Conservation (phyloP, 2,797 vertebrate genomes). For the Acrossocheilus wenchowensis region DNA sequence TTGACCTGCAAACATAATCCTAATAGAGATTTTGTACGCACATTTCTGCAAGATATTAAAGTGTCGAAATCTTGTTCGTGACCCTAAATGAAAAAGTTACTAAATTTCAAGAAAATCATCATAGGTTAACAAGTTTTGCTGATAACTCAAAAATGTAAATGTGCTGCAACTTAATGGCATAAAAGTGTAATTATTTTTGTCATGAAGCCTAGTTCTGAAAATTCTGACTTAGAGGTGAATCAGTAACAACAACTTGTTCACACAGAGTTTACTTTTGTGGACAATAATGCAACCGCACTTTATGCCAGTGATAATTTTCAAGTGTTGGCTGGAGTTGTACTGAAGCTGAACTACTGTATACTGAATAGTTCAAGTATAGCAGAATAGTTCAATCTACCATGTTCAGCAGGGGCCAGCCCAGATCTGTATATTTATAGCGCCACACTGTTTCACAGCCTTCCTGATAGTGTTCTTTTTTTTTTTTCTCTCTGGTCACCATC, state of each 20-base stretch:
- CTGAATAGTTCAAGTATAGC: not conserved
- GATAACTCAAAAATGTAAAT: not conserved
- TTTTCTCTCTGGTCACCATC: not conserved
- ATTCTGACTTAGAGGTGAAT: no score
- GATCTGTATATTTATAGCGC: not conserved
- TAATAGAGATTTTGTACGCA: not conserved
- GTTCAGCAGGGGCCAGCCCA: constrained; percentile 28
- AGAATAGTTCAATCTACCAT: not conserved
- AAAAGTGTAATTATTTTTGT: not conserved
- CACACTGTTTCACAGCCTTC: not conserved
- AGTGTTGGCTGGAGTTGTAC: not conserved
- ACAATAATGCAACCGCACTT: not conserved
- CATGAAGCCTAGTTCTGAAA: not conserved
- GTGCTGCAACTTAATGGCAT: not conserved
- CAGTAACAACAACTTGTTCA: no score
- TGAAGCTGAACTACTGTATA: not conserved
- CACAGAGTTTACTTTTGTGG: not conserved
- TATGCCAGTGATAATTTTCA: not conserved
- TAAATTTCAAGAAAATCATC: not conserved
- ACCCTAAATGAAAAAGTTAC: not conserved
- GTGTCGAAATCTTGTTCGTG: not conserved
- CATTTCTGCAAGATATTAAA: not conserved
- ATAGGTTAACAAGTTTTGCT: not conserved
- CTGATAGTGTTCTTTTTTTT: not conserved
- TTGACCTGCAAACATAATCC: not conserved